Conservation (phyloP, 2,888 invertebrate genomes). For the Lithophane leautieri region DNA sequence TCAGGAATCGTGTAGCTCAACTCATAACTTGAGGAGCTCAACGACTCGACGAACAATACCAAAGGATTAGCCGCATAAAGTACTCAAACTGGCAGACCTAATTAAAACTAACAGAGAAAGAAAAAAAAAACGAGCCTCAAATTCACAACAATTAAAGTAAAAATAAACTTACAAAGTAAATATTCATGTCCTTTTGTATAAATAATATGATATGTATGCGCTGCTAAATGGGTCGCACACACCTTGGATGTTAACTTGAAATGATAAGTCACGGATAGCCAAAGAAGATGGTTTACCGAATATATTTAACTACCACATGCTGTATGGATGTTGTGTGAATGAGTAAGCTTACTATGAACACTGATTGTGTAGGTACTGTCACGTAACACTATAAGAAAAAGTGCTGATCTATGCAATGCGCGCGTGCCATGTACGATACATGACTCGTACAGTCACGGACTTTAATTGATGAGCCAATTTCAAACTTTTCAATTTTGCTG, state of each 20-base stretch:
- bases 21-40: not conserved
- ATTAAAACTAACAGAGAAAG: not conserved
- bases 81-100: not conserved
- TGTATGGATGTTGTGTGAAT: not conserved
- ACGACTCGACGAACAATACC: not conserved
- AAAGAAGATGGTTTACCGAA: not conserved
- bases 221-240: not conserved
- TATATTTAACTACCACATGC: not conserved
- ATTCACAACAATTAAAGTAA: not conserved
- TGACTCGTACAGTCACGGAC: too few species aligned
- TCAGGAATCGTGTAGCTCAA: not conserved
- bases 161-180: too few species aligned
- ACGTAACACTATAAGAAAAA: not conserved
- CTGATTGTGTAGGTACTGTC: not conserved
- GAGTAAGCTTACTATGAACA: not conserved
- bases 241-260: not conserved
- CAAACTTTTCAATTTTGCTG: too few species aligned
- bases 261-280: not conserved
- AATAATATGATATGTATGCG: not conserved
- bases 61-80: not conserved
- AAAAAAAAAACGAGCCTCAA: too few species aligned
- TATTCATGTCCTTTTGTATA: not conserved
- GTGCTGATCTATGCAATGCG: not conserved
- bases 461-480: too few species aligned
- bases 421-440: not conserved